A percentile compares a stretch with the other conserved stretches of the same genome.
Conservation (phyloP, 2,113 vertebrate species). For the Piaya cayana region DNA sequence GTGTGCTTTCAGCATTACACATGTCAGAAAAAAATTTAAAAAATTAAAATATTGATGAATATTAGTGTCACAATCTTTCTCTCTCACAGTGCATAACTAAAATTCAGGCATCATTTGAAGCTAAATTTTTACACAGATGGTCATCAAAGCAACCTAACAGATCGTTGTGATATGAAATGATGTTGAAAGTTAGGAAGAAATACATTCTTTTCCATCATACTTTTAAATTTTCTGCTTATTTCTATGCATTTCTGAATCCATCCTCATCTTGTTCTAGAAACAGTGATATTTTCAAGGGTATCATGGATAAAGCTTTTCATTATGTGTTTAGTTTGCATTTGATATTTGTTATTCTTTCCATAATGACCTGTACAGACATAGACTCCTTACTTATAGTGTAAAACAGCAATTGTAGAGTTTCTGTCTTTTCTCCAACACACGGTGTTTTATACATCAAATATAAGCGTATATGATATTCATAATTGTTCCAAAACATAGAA, state of each 20-base stretch:
- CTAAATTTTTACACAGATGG: not conserved
- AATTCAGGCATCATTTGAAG: not conserved
- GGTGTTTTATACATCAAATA: not conserved
- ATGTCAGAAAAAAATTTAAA: not conserved
- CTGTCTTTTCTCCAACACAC: not conserved
- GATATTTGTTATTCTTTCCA: not conserved
- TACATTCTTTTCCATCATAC: not conserved
- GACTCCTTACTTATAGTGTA: not conserved
- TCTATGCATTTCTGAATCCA: not conserved
- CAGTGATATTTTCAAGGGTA: not conserved
- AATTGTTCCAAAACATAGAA: not conserved
- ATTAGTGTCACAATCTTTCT: not conserved
- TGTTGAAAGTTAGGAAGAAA: not conserved
- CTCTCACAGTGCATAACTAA: not conserved
- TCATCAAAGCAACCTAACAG: not conserved
- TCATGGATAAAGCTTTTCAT: not conserved
- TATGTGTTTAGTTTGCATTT: not conserved
- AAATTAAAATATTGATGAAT: not conserved
- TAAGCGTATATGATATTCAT: not conserved
- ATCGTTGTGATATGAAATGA: not conserved
- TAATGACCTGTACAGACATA: not conserved
- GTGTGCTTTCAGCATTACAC: not conserved
- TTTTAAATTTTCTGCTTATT: not conserved
- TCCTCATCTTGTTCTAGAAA: not conserved
- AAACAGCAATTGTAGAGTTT: not conserved